Conservation (phyloP, 2,888 invertebrate genomes). For the Mechanitis mazaeus region DNA sequence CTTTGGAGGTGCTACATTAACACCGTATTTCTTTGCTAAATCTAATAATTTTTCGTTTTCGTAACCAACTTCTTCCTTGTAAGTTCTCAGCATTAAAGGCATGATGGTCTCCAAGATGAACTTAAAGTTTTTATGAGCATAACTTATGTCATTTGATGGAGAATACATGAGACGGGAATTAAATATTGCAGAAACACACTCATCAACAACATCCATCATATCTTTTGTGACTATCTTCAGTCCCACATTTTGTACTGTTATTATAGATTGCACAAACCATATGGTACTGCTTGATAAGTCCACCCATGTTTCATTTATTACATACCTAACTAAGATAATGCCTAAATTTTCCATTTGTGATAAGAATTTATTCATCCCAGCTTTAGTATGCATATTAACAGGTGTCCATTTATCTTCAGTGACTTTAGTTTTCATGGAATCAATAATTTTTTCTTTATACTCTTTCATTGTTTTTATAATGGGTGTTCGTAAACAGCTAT, state of each 20-base stretch:
- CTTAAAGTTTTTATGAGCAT: constrained; percentile 80
- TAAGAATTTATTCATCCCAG: constrained; percentile 81
- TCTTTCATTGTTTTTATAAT: constrained; percentile 86
- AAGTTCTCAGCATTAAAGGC: constrained; percentile 79
- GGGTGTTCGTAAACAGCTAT: constrained; percentile 87
- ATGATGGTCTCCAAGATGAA: constrained; percentile 82
- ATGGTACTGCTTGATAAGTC: constrained; percentile 87
- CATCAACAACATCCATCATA: constrained; percentile 83
- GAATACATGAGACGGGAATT: constrained; percentile 82
- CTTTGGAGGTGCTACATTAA: constrained; percentile 72
- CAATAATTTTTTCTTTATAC: constrained; percentile 87
- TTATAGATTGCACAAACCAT: constrained; percentile 85
- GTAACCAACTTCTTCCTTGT: constrained; percentile 77
- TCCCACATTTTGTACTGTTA: constrained; percentile 85
- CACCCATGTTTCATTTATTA: constrained; percentile 80
- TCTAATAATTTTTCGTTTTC: constrained; percentile 72
- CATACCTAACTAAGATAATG: constrained; percentile 80
- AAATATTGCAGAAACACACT: constrained; percentile 84
- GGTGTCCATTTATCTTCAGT: constrained; percentile 92
- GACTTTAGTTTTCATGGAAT: constrained; percentile 85
- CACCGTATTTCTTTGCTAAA: constrained; percentile 75
- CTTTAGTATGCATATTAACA: constrained; percentile 85
- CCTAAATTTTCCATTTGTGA: constrained; percentile 83
- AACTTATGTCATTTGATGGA: constrained; percentile 61
- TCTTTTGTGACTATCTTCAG: constrained; percentile 85